These are phyloP conservation scores for Limnephilus rhombicus DNA, from an alignment of 2,888 invertebrate genomes.

Conservation along the genomic window DNA sequence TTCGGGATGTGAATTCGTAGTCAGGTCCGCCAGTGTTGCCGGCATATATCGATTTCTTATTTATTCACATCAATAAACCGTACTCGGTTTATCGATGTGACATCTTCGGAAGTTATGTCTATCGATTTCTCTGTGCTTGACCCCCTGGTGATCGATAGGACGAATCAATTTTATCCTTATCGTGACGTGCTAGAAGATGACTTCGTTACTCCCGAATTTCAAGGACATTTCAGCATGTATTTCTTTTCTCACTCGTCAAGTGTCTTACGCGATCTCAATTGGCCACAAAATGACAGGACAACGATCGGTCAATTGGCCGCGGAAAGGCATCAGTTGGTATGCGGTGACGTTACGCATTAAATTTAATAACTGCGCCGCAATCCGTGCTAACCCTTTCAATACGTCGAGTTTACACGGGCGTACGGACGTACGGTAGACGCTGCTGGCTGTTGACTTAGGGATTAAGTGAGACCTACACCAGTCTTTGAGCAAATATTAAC, in stretches of 20 bases:
- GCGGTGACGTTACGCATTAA: conserved; percentile 30
- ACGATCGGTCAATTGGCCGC: conserved; percentile 34
- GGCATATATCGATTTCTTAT: too few relatives aligned
- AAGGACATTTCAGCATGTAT: not conserved
- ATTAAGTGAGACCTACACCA: not conserved
- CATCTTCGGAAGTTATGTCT: too few relatives aligned
- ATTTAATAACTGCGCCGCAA: conserved; percentile 25
- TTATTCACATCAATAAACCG: too few relatives aligned
- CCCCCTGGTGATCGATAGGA: not conserved
- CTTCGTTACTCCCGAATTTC: not conserved
- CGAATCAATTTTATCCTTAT: not conserved
- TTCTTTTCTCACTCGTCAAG: not conserved
- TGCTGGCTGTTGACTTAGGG: not conserved
- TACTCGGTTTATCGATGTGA: too few relatives aligned
- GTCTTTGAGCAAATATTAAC: not conserved
- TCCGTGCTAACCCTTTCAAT: conserved; percentile 13
- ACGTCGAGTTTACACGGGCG: not conserved
- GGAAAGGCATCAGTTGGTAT: conserved; percentile 26
- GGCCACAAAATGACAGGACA: not conserved
- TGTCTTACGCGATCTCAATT: not conserved
- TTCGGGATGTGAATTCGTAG: too few relatives aligned
- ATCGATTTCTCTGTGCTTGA: too few relatives aligned
- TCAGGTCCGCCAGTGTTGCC: too few relatives aligned
- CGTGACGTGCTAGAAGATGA: not conserved
- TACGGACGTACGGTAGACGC: not conserved